Conservation (phyloP, 2,888 invertebrate species). For the Lithophane socia region DNA sequence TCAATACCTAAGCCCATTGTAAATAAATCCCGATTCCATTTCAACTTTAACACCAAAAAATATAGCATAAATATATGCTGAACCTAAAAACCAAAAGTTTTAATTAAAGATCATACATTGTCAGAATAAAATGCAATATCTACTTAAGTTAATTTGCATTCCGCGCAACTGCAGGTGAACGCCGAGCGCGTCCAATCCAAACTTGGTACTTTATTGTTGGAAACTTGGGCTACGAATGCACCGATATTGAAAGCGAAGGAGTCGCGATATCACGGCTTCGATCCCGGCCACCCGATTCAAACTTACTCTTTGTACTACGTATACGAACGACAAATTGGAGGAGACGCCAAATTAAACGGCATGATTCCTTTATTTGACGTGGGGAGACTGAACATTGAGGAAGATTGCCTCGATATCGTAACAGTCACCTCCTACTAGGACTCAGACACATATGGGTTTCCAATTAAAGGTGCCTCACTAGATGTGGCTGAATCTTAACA, state of each 20-base stretch:
- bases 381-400: not conserved
- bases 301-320: conserved; percentile 10
- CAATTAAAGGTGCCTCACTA: not conserved
- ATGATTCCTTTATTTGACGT: not conserved
- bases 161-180: conserved; percentile 44
- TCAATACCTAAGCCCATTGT: not conserved
- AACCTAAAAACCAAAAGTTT: conserved; percentile 4
- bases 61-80: not conserved
- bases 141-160: conserved; percentile 51
- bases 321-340: not conserved
- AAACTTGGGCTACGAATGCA: conserved; percentile 35
- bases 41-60: not conserved
- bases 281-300: conserved; percentile 5
- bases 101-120: conserved; percentile 26
- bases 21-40: not conserved
- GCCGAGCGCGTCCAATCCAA: conserved; percentile 35
- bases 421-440: not conserved
- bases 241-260: conserved; percentile 42
- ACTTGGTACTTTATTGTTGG: conserved; percentile 52
- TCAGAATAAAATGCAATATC: conserved; percentile 37
- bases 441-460: not conserved
- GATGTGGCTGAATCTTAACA: not conserved
- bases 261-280: conserved; percentile 41
- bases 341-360: conserved; percentile 4
- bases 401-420: not conserved